Evolutionary conservation across 2,888 invertebrate genomes (phyloP).

Genomic region (Odontomyia ornata): DNA sequence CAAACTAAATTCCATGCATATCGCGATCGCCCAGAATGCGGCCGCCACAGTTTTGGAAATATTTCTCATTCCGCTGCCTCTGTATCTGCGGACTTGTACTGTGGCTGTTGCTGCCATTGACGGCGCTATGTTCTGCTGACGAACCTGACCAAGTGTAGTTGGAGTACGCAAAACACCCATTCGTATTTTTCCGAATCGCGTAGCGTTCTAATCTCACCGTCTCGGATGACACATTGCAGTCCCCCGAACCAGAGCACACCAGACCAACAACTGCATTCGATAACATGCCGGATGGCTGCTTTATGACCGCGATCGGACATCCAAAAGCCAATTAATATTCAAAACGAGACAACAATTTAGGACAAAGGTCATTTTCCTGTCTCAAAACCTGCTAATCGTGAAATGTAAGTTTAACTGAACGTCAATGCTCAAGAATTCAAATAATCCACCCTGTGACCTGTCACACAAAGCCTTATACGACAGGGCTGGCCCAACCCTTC

Average conservation of each 20-base stretch:
- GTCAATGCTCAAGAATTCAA: neutral
- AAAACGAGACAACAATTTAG: conserved; percentile 13
- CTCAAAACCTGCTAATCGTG: conserved; percentile 1
- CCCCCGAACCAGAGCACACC: neutral
- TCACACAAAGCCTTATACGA: neutral
- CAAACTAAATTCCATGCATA: conserved; percentile 9
- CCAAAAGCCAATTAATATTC: conserved; percentile 19
- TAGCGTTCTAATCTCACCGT: conserved; percentile 17
- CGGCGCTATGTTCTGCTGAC: neutral
- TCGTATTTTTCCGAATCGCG: conserved; percentile 6
- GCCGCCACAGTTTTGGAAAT: conserved; percentile 1
- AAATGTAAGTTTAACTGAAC: neutral
- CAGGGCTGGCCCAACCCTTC: neutral
- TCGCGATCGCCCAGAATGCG: conserved; percentile 12
- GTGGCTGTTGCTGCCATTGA: neutral
- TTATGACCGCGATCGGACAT: neutral
- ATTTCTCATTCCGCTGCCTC: conserved; percentile 3
- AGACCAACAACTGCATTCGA: neutral
- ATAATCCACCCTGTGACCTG: neutral
- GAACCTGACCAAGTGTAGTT: neutral
- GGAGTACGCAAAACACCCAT: neutral
- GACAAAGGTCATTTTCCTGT: conserved; percentile 25
- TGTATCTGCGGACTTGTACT: neutral
- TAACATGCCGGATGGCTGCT: neutral
- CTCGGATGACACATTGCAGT: conserved; percentile 25